These are phyloP conservation scores for Calephelis perditalis DNA, from an alignment of 2,888 invertebrate species.

Conservation along the genomic window DNA sequence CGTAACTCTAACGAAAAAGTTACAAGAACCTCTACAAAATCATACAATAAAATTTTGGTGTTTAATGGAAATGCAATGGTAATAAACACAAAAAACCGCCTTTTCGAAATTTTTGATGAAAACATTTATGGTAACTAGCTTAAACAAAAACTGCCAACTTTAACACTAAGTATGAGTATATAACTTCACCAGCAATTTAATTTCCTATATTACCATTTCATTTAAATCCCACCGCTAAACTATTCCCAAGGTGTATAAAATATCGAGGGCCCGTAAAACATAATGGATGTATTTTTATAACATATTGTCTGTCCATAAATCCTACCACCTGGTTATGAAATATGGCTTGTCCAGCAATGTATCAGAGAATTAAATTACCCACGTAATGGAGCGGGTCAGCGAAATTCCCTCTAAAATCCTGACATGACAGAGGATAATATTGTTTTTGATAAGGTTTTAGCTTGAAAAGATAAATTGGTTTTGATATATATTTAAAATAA, in stretches of 20 bases:
- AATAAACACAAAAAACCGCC: too few species aligned
- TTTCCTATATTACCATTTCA: too few species aligned
- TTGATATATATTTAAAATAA: background rate
- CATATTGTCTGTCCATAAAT: slow-evolving; percentile 55
- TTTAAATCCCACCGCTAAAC: background rate
- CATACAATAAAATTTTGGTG: too few species aligned
- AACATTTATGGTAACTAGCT: too few species aligned
- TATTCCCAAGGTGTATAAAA: slow-evolving; percentile 16
- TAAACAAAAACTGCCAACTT: too few species aligned
- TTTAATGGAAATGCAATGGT: too few species aligned
- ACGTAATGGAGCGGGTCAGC: slow-evolving; percentile 11
- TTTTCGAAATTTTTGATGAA: too few species aligned
- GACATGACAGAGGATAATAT: background rate
- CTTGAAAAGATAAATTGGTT: background rate
- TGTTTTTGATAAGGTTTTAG: slow-evolving; percentile 1
- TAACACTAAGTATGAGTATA: too few species aligned
- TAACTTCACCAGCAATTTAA: too few species aligned
- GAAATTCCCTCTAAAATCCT: slow-evolving; percentile 12
- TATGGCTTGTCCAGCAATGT: slow-evolving; percentile 44
- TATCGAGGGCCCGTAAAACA: slow-evolving; percentile 39
- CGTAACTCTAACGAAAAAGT: too few species aligned
- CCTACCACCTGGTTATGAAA: slow-evolving; percentile 55
- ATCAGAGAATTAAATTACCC: slow-evolving; percentile 46
- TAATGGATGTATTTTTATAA: slow-evolving; percentile 55
- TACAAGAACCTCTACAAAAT: too few species aligned